phyloP scores from a whole-genome alignment of 1,140 invertebrate species.

The Dermatophagoides farinae region DNA sequence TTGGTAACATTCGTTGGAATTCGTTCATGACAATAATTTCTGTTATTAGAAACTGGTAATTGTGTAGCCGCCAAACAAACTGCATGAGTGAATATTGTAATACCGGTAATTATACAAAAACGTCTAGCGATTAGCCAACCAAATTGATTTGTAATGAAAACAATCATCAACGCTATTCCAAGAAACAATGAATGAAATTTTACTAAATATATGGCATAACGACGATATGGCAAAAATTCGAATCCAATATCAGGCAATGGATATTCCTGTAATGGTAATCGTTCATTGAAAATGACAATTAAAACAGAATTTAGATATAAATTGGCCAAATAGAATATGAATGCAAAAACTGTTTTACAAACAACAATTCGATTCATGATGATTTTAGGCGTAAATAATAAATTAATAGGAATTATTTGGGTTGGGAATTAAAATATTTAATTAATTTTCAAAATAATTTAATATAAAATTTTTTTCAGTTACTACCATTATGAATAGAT shows the following conservation, averaged over 20 bases:
- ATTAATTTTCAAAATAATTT: too few species aligned
- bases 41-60: constrained; percentile 43
- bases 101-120: constrained; percentile 54
- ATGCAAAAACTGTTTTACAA: background rate
- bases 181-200: constrained; percentile 63
- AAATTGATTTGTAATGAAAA: constrained; percentile 60
- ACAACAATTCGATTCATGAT: too few species aligned
- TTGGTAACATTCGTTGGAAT: background rate
- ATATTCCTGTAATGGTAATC: constrained; percentile 47
- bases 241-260: constrained; percentile 59
- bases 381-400: too few species aligned
- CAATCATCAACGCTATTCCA: constrained; percentile 44
- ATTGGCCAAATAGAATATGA: background rate
- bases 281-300: constrained; percentile 57
- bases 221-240: constrained; percentile 43
- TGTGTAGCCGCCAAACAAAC: constrained; percentile 73
- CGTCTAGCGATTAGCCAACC: constrained; percentile 60
- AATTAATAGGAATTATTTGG: too few species aligned
- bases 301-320: constrained; percentile 30
- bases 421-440: too few species aligned
- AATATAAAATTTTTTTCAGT: too few species aligned
- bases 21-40: background rate
- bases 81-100: constrained; percentile 62
- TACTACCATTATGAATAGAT: too few species aligned
- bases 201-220: constrained; percentile 58